Percentiles rank a stretch among this genome's conserved stretches.
phyloP scores from a whole-genome alignment of 1,140 invertebrate species.

The Nautilus pompilius region DNA sequence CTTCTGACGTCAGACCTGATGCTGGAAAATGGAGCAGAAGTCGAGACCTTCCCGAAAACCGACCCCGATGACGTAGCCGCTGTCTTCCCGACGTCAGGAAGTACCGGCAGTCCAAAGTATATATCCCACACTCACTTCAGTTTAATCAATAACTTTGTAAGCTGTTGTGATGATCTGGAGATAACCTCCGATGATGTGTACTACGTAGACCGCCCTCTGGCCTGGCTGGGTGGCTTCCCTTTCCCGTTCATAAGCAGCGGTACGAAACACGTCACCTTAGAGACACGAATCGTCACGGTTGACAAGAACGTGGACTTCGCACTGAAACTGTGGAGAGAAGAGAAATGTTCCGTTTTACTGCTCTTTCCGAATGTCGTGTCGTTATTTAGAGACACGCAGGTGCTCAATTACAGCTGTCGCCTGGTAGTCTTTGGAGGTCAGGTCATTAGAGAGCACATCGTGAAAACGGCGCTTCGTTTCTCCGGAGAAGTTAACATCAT shows the following conservation, averaged over 20 bases:
- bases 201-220: not conserved
- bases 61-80: conserved; percentile 1
- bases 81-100: conserved; percentile 3
- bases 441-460: no score
- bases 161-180: no score
- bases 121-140: conserved; percentile 1
- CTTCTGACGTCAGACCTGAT: not conserved
- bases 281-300: not conserved
- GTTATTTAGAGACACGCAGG: no score
- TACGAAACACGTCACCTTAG: not conserved
- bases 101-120: not conserved
- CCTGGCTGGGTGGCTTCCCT: not conserved
- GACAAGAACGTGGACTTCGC: not conserved
- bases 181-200: not conserved
- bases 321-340: not conserved
- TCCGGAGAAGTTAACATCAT: no score
- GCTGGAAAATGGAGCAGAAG: not conserved
- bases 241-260: not conserved
- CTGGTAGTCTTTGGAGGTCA: no score
- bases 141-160: not conserved
- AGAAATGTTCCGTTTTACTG: not conserved
- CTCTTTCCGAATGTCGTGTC: no score
- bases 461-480: no score
- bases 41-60: not conserved
- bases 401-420: no score